These are phyloP conservation scores for Aplochiton taeniatus DNA, from an alignment of 2,797 vertebrate genomes.

Conservation along the genomic window DNA sequence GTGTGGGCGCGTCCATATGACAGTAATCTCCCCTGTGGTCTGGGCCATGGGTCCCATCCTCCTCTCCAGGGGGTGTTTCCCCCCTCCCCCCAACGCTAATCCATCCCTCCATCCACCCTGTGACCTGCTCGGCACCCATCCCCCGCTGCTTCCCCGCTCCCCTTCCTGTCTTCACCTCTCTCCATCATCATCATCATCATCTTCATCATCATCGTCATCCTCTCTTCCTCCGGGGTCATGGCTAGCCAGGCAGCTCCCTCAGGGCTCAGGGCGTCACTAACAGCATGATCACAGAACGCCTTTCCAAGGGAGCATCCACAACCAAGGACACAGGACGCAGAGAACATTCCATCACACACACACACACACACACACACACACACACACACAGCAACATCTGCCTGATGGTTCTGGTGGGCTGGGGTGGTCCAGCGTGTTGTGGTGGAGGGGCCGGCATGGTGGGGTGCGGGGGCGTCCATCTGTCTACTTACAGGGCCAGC, in stretches of 20 bases:
- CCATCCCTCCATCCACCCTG: background rate
- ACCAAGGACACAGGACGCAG: too few relatives aligned
- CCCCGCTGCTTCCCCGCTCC: background rate
- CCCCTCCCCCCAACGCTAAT: background rate
- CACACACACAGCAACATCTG: background rate
- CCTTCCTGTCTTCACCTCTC: background rate
- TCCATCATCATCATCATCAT: background rate
- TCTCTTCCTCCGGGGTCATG: too few relatives aligned
- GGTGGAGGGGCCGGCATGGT: background rate
- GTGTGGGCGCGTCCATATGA: background rate
- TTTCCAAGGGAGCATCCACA: too few relatives aligned
- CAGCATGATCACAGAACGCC: too few relatives aligned
- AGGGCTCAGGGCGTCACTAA: too few relatives aligned
- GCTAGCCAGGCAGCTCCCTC: too few relatives aligned
- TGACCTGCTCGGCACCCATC: conserved; percentile 13
- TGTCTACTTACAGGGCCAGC: conserved; percentile 62
- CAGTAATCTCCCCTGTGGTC: conserved; percentile 52
- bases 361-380: background rate
- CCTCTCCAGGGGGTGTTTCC: conserved; percentile 37
- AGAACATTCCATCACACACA: background rate
- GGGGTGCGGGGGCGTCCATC: conserved; percentile 52
- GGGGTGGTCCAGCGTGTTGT: background rate
- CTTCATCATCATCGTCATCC: background rate
- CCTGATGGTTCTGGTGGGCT: background rate
- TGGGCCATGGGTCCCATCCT: conserved; percentile 47